Evolutionary conservation across 2,113 vertebrate species (phyloP).

Genomic region (Tor tambroides): DNA sequence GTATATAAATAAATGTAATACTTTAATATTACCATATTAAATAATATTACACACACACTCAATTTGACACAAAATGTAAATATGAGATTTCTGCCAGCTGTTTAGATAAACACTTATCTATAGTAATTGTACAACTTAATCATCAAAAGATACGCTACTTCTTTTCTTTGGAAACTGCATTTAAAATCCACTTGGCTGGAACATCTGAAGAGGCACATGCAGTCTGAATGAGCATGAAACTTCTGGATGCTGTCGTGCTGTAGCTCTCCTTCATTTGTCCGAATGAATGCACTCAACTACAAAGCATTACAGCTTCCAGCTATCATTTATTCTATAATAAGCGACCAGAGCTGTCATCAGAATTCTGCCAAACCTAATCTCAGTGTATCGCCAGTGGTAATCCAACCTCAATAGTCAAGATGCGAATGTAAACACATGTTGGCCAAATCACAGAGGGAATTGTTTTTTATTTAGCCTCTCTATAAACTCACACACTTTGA

Average conservation of each 20-base stretch:
- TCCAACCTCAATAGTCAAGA: conserved; percentile 10
- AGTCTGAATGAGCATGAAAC: not conserved
- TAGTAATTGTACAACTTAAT: not conserved
- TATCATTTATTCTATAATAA: not conserved
- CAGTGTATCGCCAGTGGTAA: not conserved
- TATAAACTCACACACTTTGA: conserved; percentile 42
- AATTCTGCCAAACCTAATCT: conserved; percentile 1
- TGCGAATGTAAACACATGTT: conserved; percentile 42
- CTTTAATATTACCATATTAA: no score
- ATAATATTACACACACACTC: no score
- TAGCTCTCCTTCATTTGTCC: conserved; percentile 5
- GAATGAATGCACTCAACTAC: not conserved
- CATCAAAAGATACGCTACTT: not conserved
- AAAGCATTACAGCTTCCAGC: conserved; percentile 5
- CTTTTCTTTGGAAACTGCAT: not conserved
- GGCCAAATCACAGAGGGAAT: conserved; percentile 23
- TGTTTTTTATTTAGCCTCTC: conserved; percentile 44
- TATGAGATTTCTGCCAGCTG: no score
- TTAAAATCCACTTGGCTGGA: not conserved
- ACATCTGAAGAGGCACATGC: not conserved
- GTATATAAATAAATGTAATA: no score
- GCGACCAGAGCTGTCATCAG: not conserved
- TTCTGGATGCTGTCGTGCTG: not conserved
- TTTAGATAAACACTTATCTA: no score
- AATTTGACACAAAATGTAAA: no score